Evolutionary conservation across 2,797 vertebrate genomes (phyloP).

Genomic region (Meda fulgida): DNA sequence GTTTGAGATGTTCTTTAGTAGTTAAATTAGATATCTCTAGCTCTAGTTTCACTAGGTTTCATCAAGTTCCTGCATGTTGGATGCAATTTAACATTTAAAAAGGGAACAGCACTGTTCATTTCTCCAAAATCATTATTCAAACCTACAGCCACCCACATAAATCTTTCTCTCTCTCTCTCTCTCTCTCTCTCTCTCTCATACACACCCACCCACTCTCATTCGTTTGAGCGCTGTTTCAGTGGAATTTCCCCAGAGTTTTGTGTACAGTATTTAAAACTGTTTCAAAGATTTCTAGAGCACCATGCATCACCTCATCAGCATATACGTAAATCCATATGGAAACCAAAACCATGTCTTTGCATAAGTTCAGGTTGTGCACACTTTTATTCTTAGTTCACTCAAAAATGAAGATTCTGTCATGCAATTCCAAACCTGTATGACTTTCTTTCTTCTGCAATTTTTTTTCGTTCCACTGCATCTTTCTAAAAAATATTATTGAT

Average conservation of each 20-base stretch:
- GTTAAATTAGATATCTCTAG: slow-evolving; percentile 2
- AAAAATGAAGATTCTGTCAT: background rate
- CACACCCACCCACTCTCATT: slow-evolving; percentile 38
- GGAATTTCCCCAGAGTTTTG: slow-evolving; percentile 55
- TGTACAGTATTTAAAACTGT: slow-evolving; percentile 28
- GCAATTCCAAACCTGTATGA: background rate
- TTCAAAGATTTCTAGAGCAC: slow-evolving; percentile 47
- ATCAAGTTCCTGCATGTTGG: slow-evolving; percentile 18
- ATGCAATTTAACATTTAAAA: slow-evolving; percentile 37
- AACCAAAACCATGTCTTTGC: slow-evolving; percentile 6
- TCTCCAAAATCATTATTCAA: slow-evolving; percentile 39
- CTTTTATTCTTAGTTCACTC: background rate
- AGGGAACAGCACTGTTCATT: slow-evolving; percentile 19
- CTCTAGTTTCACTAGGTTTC: slow-evolving; percentile 3
- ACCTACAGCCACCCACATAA: slow-evolving; percentile 28
- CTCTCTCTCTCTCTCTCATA: background rate
- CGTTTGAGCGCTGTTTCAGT: slow-evolving; percentile 29
- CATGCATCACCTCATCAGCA: slow-evolving; percentile 23
- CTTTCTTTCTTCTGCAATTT: background rate
- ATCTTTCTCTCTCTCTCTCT: background rate
- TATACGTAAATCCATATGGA: slow-evolving; percentile 63
- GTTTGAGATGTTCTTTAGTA: background rate
- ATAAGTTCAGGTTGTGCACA: background rate
- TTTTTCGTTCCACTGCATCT: background rate
- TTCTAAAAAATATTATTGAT: background rate